Evolutionary conservation across 1,140 invertebrate species (phyloP).

Genomic region (Triops longicaudatus): DNA sequence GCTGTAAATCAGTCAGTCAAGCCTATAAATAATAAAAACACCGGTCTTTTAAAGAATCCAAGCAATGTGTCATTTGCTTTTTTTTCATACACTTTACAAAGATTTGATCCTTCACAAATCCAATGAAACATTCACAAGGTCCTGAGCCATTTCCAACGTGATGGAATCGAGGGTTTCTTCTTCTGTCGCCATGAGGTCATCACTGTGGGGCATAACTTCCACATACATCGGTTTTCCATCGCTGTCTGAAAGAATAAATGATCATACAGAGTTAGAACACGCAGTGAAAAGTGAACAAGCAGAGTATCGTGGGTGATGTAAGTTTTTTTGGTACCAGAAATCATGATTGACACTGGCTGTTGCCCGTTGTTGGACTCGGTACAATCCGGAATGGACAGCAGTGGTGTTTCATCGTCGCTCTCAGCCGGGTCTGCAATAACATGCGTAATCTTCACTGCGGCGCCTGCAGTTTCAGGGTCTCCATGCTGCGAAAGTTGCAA

Average conservation of each 20-base stretch:
- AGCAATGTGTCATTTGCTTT: neutral
- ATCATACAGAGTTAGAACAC: too few species aligned
- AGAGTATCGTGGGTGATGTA: neutral
- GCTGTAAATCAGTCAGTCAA: neutral
- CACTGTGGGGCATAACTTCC: neutral
- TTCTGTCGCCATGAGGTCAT: neutral
- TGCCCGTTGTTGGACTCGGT: neutral
- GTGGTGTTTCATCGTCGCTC: neutral
- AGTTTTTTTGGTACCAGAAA: neutral
- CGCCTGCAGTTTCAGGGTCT: constrained; percentile 25
- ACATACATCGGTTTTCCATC: neutral
- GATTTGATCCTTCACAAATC: neutral
- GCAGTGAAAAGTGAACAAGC: neutral
- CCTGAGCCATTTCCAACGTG: neutral
- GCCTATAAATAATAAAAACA: constrained; percentile 6
- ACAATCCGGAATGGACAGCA: neutral
- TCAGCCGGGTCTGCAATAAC: neutral
- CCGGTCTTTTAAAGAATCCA: constrained; percentile 4
- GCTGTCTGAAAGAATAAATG: neutral
- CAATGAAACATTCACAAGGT: neutral
- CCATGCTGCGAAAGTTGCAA: constrained; percentile 58
- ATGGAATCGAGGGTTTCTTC: constrained; percentile 11
- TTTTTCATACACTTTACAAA: neutral
- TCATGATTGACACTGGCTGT: neutral
- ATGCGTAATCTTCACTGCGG: constrained; percentile 25